Evolutionary conservation across 2,888 invertebrate species (phyloP).

Genomic region (Disparrhopalites patrizii): DNA sequence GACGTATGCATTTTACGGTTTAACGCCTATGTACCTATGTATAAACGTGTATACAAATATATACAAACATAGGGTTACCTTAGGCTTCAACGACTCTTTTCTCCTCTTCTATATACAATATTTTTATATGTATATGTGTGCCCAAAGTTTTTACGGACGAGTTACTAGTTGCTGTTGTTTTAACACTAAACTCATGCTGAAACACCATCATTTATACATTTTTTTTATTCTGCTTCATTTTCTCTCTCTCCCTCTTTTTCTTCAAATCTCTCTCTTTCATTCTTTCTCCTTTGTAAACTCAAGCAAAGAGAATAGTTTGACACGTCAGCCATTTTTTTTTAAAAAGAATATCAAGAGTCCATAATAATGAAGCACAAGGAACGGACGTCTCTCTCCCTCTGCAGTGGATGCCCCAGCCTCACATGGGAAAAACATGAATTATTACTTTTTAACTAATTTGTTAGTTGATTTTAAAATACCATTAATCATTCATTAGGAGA

Average conservation of each 20-base stretch:
- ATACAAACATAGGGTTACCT: too few relatives aligned
- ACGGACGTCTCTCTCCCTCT: too few relatives aligned
- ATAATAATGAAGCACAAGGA: not conserved
- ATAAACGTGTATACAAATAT: not conserved
- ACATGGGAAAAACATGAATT: conserved; percentile 8
- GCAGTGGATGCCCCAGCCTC: too few relatives aligned
- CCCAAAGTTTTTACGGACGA: not conserved
- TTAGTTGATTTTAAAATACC: conserved; percentile 7
- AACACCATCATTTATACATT: not conserved
- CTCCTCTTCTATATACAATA: too few relatives aligned
- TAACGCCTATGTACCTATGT: not conserved
- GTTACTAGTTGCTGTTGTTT: not conserved
- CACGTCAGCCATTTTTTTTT: conserved; percentile 8
- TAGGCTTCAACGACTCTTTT: too few relatives aligned
- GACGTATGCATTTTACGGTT: too few relatives aligned
- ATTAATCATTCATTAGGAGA: conserved; percentile 16
- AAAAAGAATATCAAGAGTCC: conserved; percentile 5
- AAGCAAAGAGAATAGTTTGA: conserved; percentile 1
- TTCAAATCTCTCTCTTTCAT: not conserved
- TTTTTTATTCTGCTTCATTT: not conserved
- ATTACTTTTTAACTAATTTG: conserved; percentile 8
- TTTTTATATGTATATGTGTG: not conserved
- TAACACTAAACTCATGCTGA: not conserved
- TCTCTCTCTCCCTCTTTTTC: not conserved
- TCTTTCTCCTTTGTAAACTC: not conserved